A percentile compares a stretch with the other conserved stretches of the same genome.
phyloP scores from a whole-genome alignment of 2,888 invertebrate genomes.

The Cenopis cana region DNA sequence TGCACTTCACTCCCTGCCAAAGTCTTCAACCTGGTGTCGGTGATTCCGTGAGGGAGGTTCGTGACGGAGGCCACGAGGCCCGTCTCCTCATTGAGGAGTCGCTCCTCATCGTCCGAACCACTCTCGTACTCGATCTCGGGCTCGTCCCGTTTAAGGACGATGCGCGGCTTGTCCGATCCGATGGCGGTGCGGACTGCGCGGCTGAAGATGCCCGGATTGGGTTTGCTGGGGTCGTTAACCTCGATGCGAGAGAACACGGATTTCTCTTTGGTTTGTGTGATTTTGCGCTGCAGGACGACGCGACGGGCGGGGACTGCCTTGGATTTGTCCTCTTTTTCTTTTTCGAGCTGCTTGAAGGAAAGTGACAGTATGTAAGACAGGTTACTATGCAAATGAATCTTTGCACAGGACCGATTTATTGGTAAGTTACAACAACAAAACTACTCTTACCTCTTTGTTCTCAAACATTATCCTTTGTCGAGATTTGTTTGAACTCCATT shows the following conservation, averaged over 20 bases:
- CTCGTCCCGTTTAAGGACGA: slow-evolving; percentile 58
- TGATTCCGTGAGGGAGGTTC: slow-evolving; percentile 79
- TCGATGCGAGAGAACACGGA: slow-evolving; percentile 64
- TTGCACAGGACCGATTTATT: background rate
- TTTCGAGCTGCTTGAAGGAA: slow-evolving; percentile 50
- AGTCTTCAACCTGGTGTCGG: slow-evolving; percentile 72
- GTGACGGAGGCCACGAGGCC: slow-evolving; percentile 61
- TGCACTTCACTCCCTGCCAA: slow-evolving; percentile 75
- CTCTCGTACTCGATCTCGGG: slow-evolving; percentile 65
- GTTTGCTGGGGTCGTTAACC: slow-evolving; percentile 63
- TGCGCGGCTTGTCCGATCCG: slow-evolving; percentile 53
- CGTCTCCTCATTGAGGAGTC: slow-evolving; percentile 50
- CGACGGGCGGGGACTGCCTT: slow-evolving; percentile 65
- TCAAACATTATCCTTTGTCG: slow-evolving; percentile 70
- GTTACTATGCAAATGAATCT: background rate
- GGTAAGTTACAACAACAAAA: background rate
- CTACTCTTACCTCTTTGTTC: slow-evolving; percentile 62
- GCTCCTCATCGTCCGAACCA: slow-evolving; percentile 63
- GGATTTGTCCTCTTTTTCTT: slow-evolving; percentile 55
- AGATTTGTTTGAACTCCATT: slow-evolving; percentile 56
- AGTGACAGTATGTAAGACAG: background rate
- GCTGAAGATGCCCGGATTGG: slow-evolving; percentile 72
- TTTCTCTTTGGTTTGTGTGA: slow-evolving; percentile 58
- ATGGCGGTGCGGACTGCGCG: slow-evolving; percentile 73
- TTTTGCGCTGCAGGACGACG: slow-evolving; percentile 70